phyloP scores from a whole-genome alignment of 2,888 invertebrate species.

The Drosophila maculinotata region DNA sequence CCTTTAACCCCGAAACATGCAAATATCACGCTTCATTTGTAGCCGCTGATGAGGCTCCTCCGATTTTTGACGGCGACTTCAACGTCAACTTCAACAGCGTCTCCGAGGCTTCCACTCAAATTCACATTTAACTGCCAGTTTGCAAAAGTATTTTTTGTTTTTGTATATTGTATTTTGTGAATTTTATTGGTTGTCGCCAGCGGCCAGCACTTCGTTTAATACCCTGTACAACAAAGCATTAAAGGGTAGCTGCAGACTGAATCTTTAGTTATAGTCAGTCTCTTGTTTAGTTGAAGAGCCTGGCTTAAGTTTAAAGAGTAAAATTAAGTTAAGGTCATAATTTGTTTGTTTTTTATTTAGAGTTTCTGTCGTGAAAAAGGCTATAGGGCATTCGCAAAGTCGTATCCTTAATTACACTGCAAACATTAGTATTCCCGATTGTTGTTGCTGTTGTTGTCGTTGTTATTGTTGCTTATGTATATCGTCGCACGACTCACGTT shows the following conservation, averaged over 20 bases:
- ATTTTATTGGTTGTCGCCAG: conserved; percentile 66
- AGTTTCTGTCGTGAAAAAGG: too few species aligned
- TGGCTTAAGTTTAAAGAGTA: too few species aligned
- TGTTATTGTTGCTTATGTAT: conserved; percentile 48
- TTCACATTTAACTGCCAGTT: conserved; percentile 62
- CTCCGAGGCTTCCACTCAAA: conserved; percentile 43
- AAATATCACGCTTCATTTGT: conserved; percentile 66
- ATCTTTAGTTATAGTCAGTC: background rate
- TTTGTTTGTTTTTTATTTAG: too few species aligned
- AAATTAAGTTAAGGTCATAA: too few species aligned
- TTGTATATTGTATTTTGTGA: conserved; percentile 31
- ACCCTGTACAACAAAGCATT: conserved; percentile 7
- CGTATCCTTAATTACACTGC: conserved; percentile 18
- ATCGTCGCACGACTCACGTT: conserved; percentile 74
- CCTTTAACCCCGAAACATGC: conserved; percentile 68
- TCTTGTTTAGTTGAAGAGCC: too few species aligned
- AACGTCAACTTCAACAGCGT: conserved; percentile 23
- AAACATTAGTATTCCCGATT: conserved; percentile 41
- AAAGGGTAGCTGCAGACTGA: background rate
- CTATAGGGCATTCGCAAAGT: conserved; percentile 38
- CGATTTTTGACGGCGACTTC: conserved; percentile 7
- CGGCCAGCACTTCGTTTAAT: conserved; percentile 20
- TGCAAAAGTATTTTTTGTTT: conserved; percentile 35
- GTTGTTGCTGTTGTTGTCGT: conserved; percentile 25
- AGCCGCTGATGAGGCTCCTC: conserved; percentile 34